Evolutionary conservation across 2,888 invertebrate species (phyloP), one percentile per base, ranked within the genome.

Genomic region (Lasioglossum figueresi): DNA sequence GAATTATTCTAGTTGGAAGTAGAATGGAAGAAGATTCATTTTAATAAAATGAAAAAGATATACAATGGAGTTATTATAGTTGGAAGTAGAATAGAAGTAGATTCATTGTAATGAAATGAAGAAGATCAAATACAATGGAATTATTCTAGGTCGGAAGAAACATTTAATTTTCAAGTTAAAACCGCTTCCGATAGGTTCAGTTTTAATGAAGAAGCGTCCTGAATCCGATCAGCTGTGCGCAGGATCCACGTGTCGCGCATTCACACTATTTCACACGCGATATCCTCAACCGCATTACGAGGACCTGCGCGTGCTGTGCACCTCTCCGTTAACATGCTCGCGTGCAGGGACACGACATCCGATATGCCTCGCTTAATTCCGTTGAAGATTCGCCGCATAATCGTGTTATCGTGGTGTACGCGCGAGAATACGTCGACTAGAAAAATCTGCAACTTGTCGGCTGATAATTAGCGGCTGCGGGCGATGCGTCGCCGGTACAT

Each of bases 281-380:
- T 88, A 74, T 82, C 63, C 70, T 63, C 77, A 79, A 85, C 78
- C 79, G 88, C 81, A 81, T 86, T 83, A 80, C 68, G 78, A 76
- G 72, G 82, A 79, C 86, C 73, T 81, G 86, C 78, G 86, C 76
- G 81, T 31, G 70, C 78, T 75, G 56, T 85, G 83, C 82, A 83
- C 74, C 85, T 73, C 79, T 76, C 71, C 79, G 86, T 88, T 88
- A 83, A 79, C 88, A 76, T 76, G 83, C 76, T 86, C 88, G 74
- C 79, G 79, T 83, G 88, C 78, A 79, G 63, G 75, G 76, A 79
- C 87, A 87, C 76, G 88, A 88, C 81, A 88, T 75, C 63, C 81
- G 81, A 86, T 85, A 81, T 63, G 79, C 78, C 81, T 79, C 81
- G 72, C 81, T 84, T 88, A 88, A 88, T 88, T 84, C 82, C 81